Percentiles rank a stretch among this genome's conserved stretches.
Evolutionary conservation across 2,797 vertebrate species (phyloP).

Genomic region (Leptatherina wallacei): DNA sequence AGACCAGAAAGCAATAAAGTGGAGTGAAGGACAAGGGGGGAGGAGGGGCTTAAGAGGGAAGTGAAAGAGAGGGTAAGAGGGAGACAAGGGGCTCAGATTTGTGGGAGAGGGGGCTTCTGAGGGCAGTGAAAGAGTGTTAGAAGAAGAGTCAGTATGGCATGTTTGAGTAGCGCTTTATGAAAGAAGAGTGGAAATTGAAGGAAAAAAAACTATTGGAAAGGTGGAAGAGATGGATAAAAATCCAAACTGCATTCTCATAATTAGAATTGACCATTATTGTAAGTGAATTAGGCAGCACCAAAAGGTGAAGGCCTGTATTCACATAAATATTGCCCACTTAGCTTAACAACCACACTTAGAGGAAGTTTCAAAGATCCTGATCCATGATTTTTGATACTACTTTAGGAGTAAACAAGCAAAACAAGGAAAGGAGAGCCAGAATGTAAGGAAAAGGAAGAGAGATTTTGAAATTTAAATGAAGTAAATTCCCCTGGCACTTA

Average conservation of each 20-base stretch:
- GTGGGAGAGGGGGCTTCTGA: constrained; percentile 5
- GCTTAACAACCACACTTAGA: constrained; percentile 30
- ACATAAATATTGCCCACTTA: constrained; percentile 1
- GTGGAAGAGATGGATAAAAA: constrained; percentile 32
- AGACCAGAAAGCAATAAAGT: constrained; percentile 65
- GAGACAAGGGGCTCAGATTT: constrained; percentile 49
- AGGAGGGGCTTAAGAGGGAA: constrained; percentile 55
- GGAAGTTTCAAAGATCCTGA: constrained; percentile 56
- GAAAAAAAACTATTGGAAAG: neutral
- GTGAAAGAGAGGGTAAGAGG: constrained; percentile 64
- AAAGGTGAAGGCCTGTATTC: constrained; percentile 22
- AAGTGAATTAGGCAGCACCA: constrained; percentile 57
- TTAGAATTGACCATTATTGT: constrained; percentile 31
- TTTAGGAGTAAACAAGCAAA: constrained; percentile 37
- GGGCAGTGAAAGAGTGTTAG: constrained; percentile 12
- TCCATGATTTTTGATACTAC: neutral
- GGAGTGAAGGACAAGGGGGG: constrained; percentile 53
- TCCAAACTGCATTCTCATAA: constrained; percentile 44
- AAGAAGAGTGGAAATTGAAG: constrained; percentile 32
- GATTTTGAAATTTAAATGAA: neutral
- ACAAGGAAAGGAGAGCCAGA: constrained; percentile 1
- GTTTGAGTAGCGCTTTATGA: constrained; percentile 51
- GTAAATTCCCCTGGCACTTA: neutral
- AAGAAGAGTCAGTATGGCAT: constrained; percentile 19
- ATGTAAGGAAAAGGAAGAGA: constrained; percentile 8